Evolutionary conservation across 2,888 invertebrate species (phyloP).

Genomic region (Amphiduros pacificus): DNA sequence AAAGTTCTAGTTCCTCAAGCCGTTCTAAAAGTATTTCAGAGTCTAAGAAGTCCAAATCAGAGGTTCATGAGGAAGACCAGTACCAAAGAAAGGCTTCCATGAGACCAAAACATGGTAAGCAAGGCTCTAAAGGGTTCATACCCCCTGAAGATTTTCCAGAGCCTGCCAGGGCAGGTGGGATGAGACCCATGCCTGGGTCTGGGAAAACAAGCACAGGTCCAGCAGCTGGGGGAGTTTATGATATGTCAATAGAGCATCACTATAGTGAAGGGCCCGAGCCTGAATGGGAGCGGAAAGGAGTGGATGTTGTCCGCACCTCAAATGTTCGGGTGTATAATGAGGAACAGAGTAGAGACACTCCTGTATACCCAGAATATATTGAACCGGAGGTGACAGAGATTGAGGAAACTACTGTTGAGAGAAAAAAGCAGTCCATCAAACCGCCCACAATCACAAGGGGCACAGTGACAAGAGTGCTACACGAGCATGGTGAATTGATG

Average conservation of each 20-base stretch:
- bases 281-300: background rate
- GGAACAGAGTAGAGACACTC: background rate
- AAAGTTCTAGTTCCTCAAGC: background rate
- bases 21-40: too few relatives aligned
- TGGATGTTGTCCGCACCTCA: background rate
- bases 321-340: background rate
- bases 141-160: background rate
- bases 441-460: constrained; percentile 21
- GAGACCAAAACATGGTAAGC: background rate
- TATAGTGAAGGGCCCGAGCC: background rate
- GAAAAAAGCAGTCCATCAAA: background rate
- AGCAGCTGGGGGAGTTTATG: constrained; percentile 4
- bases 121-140: background rate
- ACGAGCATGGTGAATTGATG: constrained; percentile 3
- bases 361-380: too few relatives aligned
- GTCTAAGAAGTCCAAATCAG: too few relatives aligned
- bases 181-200: background rate
- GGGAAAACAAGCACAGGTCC: background rate
- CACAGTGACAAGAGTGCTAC: constrained; percentile 19
- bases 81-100: background rate
- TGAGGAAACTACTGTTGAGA: background rate
- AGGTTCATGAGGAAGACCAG: background rate
- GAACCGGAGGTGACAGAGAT: background rate
- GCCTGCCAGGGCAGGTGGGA: background rate
- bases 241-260: constrained; percentile 12